phyloP scores from a whole-genome alignment of 2,888 invertebrate species.

The Meandrusa payeni region DNA sequence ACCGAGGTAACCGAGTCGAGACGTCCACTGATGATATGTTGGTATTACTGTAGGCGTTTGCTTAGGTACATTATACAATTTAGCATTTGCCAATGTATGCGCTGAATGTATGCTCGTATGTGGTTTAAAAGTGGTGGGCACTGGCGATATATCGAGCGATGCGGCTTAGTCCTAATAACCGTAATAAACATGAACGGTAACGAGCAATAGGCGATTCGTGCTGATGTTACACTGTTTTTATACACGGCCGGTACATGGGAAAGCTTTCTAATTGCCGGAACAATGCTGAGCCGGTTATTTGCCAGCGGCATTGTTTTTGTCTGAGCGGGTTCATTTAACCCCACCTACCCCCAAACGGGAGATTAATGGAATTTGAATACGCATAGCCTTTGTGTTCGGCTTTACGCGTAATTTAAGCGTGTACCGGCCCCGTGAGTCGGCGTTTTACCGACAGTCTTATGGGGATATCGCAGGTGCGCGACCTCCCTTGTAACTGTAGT shows the following conservation, averaged over 20 bases:
- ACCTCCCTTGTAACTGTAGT: slow-evolving; percentile 48
- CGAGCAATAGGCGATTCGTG: slow-evolving; percentile 80
- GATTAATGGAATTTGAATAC: slow-evolving; percentile 81
- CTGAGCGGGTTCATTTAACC: slow-evolving; percentile 78
- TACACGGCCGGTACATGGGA: slow-evolving; percentile 80
- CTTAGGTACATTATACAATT: too few relatives aligned
- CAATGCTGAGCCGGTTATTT: slow-evolving; percentile 81
- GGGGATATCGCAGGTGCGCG: slow-evolving; percentile 58
- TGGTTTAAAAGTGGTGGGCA: slow-evolving; percentile 47
- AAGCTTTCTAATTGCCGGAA: slow-evolving; percentile 82
- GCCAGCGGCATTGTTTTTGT: slow-evolving; percentile 81
- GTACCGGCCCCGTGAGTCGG: slow-evolving; percentile 72
- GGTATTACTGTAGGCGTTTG: too few relatives aligned
- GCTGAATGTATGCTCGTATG: slow-evolving; percentile 20
- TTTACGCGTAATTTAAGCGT: slow-evolving; percentile 79
- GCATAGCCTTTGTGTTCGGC: slow-evolving; percentile 79
- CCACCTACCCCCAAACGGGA: slow-evolving; percentile 71
- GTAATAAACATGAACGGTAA: slow-evolving; percentile 79
- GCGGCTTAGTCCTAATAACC: slow-evolving; percentile 77
- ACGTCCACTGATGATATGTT: too few relatives aligned
- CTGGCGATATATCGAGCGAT: slow-evolving; percentile 66
- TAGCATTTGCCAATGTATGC: slow-evolving; percentile 13
- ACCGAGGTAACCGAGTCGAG: too few relatives aligned
- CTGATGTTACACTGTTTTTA: slow-evolving; percentile 80
- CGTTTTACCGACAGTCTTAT: slow-evolving; percentile 66